Evolutionary conservation across 2,888 invertebrate genomes (phyloP).

Genomic region (Hylaea fasciaria): DNA sequence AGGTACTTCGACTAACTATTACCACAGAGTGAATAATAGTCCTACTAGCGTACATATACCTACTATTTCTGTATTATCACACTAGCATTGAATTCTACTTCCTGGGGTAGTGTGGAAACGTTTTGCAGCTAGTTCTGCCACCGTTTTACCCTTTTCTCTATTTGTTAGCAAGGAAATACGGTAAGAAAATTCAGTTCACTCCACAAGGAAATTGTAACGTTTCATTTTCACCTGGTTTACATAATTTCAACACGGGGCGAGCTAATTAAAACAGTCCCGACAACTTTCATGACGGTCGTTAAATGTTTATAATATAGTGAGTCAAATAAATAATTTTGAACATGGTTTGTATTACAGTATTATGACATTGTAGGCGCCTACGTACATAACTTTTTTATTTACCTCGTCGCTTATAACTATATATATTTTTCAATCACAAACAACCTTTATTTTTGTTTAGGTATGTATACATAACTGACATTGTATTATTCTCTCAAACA

Average conservation of each 20-base stretch:
- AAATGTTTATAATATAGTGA: slow-evolving; percentile 5
- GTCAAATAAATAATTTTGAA: not conserved
- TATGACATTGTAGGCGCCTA: too few species aligned
- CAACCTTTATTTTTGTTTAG: too few species aligned
- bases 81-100: too few species aligned
- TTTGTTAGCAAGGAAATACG: slow-evolving; percentile 27
- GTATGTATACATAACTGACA: too few species aligned
- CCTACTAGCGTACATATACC: too few species aligned
- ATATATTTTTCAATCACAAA: too few species aligned
- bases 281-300: slow-evolving; percentile 34
- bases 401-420: too few species aligned
- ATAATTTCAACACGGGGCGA: slow-evolving; percentile 45
- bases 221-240: slow-evolving; percentile 41
- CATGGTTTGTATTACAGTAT: too few species aligned
- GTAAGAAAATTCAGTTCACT: slow-evolving; percentile 33
- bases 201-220: slow-evolving; percentile 35
- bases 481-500: not conserved
- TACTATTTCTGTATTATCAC: too few species aligned
- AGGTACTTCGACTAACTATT: too few species aligned
- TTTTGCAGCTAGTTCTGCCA: not conserved
- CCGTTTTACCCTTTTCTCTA: slow-evolving; percentile 10
- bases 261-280: slow-evolving; percentile 43
- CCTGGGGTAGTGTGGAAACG: not conserved
- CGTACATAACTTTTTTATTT: too few species aligned
- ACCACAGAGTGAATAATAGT: too few species aligned